Percentiles rank a stretch among this genome's conserved stretches.
Evolutionary conservation across 2,888 invertebrate species (phyloP).

Genomic region (Oscheius sp.): DNA sequence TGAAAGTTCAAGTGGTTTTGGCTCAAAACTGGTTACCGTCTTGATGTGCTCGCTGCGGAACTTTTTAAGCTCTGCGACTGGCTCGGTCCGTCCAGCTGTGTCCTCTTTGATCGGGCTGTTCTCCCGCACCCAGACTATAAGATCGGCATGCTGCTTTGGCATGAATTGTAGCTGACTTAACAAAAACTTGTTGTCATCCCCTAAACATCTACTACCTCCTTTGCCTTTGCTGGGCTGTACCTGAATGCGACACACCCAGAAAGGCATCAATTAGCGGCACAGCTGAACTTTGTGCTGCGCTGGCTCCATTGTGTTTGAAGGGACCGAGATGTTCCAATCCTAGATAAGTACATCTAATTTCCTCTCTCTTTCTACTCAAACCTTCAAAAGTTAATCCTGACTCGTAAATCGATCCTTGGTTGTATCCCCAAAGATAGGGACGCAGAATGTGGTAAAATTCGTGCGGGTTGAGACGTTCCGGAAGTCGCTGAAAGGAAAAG

Average conservation of each 20-base stretch:
- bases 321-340: constrained; percentile 35
- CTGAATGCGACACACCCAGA: constrained; percentile 40
- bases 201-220: constrained; percentile 26
- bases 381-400: constrained; percentile 40
- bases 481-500: constrained; percentile 27
- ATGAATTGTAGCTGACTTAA: constrained; percentile 38
- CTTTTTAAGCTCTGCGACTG: constrained; percentile 21
- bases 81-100: constrained; percentile 15
- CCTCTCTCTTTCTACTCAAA: neutral
- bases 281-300: constrained; percentile 42
- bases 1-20: too few relatives aligned
- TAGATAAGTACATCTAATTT: neutral
- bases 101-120: constrained; percentile 12
- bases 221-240: constrained; percentile 27
- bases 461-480: constrained; percentile 27
- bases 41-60: constrained; percentile 39
- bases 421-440: constrained; percentile 43
- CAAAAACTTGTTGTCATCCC: constrained; percentile 36
- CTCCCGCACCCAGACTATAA: constrained; percentile 40
- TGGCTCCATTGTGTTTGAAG: constrained; percentile 37
- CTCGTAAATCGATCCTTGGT: constrained; percentile 32
- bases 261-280: constrained; percentile 41
- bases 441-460: constrained; percentile 41
- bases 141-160: constrained; percentile 37
- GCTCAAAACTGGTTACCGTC: constrained; percentile 15